Evolutionary conservation across 2,797 vertebrate species (phyloP), one percentile per base, ranked within the genome.

Genomic region (Cossypha heuglini): DNA sequence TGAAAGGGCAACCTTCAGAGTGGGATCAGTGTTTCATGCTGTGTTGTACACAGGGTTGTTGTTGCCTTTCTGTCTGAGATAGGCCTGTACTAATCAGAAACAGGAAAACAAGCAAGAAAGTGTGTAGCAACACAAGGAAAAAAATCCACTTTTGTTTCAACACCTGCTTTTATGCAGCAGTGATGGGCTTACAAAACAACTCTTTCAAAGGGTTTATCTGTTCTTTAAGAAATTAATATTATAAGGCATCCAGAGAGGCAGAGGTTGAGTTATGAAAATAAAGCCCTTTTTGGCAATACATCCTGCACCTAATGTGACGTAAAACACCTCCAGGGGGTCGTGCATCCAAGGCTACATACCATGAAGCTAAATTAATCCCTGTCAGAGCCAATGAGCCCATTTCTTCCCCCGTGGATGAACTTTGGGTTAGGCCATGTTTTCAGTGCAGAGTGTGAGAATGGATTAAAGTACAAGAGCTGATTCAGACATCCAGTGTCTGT

Each of bases 1-100:
- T 76, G 93, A 91, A 96, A 96, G 94, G 54, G 76, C 92, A 96
- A 35, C 92, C 25, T 79, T 95, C 90, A 86, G 71, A 75, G 69
- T 21, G 64, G 75, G 81, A 88, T 96, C 77, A 43, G 78, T 90
- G 64, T 12, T 63, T 84, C 63, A 33, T 24, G 29, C 9, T 10
- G 42, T 68, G 62, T 69, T 90, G 93, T 59, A 75, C 74, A 29
- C 85, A 20, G 11, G 45, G 84, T 35, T 52, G 17, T 3, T 73
- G 73, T 37, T 84, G 76, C n/a, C 40, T 55, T 81, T 84, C 45
- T 37, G 37, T 63, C 51, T 42, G 29, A 78, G 43, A 67, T 18
- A 63, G 37, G 8, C 11, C 55, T 58, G 5, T 17, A 35, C 19
- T 49, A 61, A 68, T 78, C 46, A 59, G 76, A 78, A 95, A 86